Evolutionary conservation across 2,888 invertebrate genomes (phyloP), one percentile per base, ranked within the genome.

Genomic region (Lithophane semibrunnea): DNA sequence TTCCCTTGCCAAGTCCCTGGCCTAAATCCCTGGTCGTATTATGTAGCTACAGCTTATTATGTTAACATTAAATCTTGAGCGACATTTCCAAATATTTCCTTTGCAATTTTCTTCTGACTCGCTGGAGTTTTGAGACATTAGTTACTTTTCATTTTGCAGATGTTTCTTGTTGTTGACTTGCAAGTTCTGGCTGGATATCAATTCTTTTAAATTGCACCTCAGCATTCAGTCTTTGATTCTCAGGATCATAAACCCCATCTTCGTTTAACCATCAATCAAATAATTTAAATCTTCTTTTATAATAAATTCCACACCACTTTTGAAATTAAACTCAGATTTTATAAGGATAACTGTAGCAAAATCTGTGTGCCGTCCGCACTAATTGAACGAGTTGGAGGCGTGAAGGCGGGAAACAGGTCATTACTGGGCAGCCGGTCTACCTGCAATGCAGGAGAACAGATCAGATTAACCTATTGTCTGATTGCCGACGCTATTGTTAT

Each of bases 371-470:
- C 37, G 54, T 44, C 18, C 64, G 60, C 82, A 72, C 79, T 86
- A 80, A 78, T 80, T 77, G 84, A 78, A 68, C 64, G 68, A 74
- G 71, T 66, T 73, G 85, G 64, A 79, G 76, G 82, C 78, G 83
- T 49, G 83, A 86, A 78, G 66, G 67, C 84, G 78, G 87, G 86
- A 86, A 86, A 75, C 79, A 80, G 85, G 73, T 85, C 88, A 88
- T 88, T 88, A 86, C 78, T 72, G 75, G 68, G 75, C 65, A 76
- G 42, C 78, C 67, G 67, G 66, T 76, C 79, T 72, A 86, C 82
- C 87, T 87, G 87, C 87, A 87, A 73, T 87, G 87, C 87, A 86
- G 87, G 72, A 86, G 81, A 76, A 65, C 82, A 75, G 86, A 79
- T 80, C 80, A 74, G 80, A 84, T 88, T 83, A 80, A 80, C 73